Base-by-base conservation (phyloP, 1,140 invertebrate species). In the Drosophila varians region DNA sequence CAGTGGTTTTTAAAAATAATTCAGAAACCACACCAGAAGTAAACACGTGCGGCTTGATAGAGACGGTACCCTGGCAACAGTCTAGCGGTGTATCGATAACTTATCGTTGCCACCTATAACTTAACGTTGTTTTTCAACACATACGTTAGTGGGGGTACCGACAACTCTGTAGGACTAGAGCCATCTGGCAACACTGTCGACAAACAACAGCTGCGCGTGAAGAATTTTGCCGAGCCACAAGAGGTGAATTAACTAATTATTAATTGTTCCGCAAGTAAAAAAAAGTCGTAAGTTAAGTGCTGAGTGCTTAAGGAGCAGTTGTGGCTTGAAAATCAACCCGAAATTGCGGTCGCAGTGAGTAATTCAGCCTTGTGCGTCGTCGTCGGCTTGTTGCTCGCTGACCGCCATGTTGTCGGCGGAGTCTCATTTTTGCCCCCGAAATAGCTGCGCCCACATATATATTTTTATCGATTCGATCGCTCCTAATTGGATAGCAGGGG, bases 341-440 rank as follows among this genome's bases (percentile, higher is more conserved):
- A 34, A 54, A 38, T 21, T 11, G 21, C 42, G n/a, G 48, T 46
- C 66, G 66, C 75, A 77, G 75, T 77, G 74, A 77, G 40, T 74
- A 74, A 45, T 21, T 45, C 23, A 43, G 42, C 36, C 16, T 58
- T 34, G 64, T 34, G 45, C 55, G 23, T 54, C 54, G 25, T 62
- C 34, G 48, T 58, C 46, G 45, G 8, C 47, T 60, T 40, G 9
- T 11, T 12, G 19, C 25, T 26, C 6, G 28, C 28, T 31, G 49
- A 54, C 60, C 78, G 77, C 77, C 77, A 82, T 83, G 55, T 82
- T 83, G 78, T 83, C 78, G 74, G 74, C 78, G 42, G 25, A 43
- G 16, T 23, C 26, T 12, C 19, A 38, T 31, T 40, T 49, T 40
- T 47, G 68, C 68, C 31, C 23, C 49, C 14, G 8, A 47, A 18